Conservation (phyloP, 2,888 invertebrate species). For the Anarsia innoxiella region DNA sequence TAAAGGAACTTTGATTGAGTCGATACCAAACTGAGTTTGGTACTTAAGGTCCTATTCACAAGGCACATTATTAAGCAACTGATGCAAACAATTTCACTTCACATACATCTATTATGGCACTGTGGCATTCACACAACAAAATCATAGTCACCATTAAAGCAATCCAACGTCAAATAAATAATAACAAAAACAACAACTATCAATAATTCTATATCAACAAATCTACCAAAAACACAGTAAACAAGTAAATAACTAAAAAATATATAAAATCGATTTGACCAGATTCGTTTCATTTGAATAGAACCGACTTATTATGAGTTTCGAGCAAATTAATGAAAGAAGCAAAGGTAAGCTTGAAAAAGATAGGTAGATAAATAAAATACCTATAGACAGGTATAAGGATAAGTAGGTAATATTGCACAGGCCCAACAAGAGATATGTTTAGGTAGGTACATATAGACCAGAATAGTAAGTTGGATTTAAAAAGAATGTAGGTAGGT, state of each 20-base stretch:
- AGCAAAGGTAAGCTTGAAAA: too few relatives aligned
- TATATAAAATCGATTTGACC: constrained; percentile 16
- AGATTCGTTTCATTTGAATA: constrained; percentile 12
- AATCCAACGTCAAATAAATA: constrained; percentile 11
- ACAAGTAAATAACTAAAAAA: constrained; percentile 5
- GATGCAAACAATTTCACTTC: constrained; percentile 19
- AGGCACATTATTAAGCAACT: too few relatives aligned
- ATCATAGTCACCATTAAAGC: constrained; percentile 31
- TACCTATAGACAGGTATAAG: too few relatives aligned
- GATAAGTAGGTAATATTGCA: too few relatives aligned
- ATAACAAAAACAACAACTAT: constrained; percentile 15
- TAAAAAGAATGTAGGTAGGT: too few relatives aligned
- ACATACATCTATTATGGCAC: constrained; percentile 31
- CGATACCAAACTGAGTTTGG: constrained; percentile 4
- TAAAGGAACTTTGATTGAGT: constrained; percentile 8
- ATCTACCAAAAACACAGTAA: constrained; percentile 16
- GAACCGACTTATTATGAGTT: not conserved
- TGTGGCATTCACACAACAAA: constrained; percentile 38
- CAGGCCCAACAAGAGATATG: too few relatives aligned
- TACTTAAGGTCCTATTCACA: too few relatives aligned
- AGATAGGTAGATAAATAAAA: too few relatives aligned
- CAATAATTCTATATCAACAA: constrained; percentile 26
- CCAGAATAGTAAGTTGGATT: too few relatives aligned
- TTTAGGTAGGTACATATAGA: too few relatives aligned
- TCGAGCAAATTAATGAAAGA: too few relatives aligned